These are phyloP conservation scores for Platycnemis pennipes DNA, from an alignment of 2,888 invertebrate genomes.

Conservation along the genomic window DNA sequence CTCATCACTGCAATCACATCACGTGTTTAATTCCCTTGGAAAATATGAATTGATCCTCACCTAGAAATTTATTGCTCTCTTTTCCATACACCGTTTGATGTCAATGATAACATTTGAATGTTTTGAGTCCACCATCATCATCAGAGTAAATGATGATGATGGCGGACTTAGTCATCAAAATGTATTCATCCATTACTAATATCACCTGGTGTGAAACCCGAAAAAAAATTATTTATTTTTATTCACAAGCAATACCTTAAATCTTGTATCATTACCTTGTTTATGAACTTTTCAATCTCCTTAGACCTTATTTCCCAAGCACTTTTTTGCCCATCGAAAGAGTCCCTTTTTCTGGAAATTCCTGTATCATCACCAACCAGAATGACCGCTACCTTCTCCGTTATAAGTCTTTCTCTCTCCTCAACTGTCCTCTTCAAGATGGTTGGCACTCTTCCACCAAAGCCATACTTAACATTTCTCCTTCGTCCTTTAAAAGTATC, in stretches of 20 bases:
- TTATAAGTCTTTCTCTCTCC: constrained; percentile 78
- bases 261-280: constrained; percentile 74
- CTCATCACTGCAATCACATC: too few species aligned
- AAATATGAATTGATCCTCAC: too few species aligned
- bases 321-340: constrained; percentile 71
- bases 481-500: neutral
- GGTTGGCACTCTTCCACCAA: constrained; percentile 72
- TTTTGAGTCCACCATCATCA: too few species aligned
- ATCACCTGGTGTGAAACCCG: too few species aligned
- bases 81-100: too few species aligned
- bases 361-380: constrained; percentile 77
- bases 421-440: constrained; percentile 77
- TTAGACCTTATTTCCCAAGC: neutral
- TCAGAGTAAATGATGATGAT: too few species aligned
- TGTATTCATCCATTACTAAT: too few species aligned
- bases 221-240: neutral
- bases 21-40: too few species aligned
- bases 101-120: too few species aligned
- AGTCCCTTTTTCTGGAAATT: constrained; percentile 8
- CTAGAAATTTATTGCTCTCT: too few species aligned
- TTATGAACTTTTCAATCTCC: constrained; percentile 74
- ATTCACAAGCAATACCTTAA: neutral
- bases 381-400: constrained; percentile 78
- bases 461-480: neutral
- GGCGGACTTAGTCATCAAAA: too few species aligned